Evolutionary conservation across 1,140 invertebrate species (phyloP), one percentile per base, ranked within the genome.

Genomic region (Chelonus insularis): DNA sequence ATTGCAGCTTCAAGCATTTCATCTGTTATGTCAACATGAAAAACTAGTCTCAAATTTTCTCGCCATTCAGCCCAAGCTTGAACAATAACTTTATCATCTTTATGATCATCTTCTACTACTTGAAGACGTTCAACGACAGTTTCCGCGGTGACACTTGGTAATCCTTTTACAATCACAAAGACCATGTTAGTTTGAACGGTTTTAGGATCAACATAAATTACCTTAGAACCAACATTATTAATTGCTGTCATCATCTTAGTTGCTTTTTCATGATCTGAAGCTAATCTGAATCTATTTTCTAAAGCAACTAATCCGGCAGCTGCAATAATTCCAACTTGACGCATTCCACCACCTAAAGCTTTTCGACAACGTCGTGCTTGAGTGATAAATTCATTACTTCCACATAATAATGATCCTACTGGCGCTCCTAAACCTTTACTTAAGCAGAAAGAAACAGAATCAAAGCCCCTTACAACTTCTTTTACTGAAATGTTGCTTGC

Each of bases 381-480:
- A 60, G 79, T 73, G 63, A 97, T 91, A 71, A 98, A 97, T 1
- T 83, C 81, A 59, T 85, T 86, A 4, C 83, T 86, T 8, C 96
- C 96, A 12, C 89, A 89, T 1, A 99, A 77, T 1, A 96, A 72
- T 0, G 94, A 95, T 0, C 96, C 96, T 3, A 91, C 85, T 0
- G 96, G 96, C 12, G 93, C 91, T 2, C 92, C 93, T 11, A 98
- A 82, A 4, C 93, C 89, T 85, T 98, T 95, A 75, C 91, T 95
- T 43, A 95, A 80, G 69, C 93, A 95, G 54, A 94, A 85, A 9
- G 85, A 87, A 0, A 96, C 86, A 1, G 92, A 91, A 72, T 93
- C 91, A 62, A 90, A 91, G 64, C 89, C 83, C 41, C 86, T 79
- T 0, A 85, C 86, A 1, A 97, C 84, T 21, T 89, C 81, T 29